Evolutionary conservation across 2,888 invertebrate species (phyloP).

Genomic region (Caradrina kadenii): DNA sequence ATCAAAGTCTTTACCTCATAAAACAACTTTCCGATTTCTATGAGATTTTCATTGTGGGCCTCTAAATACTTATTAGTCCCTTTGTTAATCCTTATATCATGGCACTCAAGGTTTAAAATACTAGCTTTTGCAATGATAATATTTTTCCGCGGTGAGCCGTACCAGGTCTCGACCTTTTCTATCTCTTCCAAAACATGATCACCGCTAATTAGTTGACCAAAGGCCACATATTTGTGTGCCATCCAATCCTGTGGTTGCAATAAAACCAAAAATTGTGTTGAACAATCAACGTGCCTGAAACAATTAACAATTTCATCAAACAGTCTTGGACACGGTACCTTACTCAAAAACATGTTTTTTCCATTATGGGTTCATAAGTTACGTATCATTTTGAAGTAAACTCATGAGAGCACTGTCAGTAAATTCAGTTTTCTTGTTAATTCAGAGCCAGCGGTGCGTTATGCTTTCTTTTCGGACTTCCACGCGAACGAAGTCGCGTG

Average conservation of each 20-base stretch:
- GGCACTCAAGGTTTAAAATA: slow-evolving; percentile 82
- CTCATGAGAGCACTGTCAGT: too few relatives aligned
- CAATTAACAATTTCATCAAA: not conserved
- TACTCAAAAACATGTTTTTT: too few relatives aligned
- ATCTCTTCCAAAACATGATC: slow-evolving; percentile 91
- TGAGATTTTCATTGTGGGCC: slow-evolving; percentile 80
- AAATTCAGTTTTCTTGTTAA: too few relatives aligned
- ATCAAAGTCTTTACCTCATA: slow-evolving; percentile 69
- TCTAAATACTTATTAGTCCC: slow-evolving; percentile 77
- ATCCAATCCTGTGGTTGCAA: slow-evolving; percentile 93
- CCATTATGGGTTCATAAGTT: too few relatives aligned
- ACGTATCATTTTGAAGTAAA: too few relatives aligned
- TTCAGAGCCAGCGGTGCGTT: too few relatives aligned
- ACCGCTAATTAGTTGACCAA: slow-evolving; percentile 93
- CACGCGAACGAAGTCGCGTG: too few relatives aligned
- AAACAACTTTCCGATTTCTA: slow-evolving; percentile 72
- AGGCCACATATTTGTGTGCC: slow-evolving; percentile 93
- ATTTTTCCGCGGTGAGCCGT: slow-evolving; percentile 89
- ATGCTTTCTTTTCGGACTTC: too few relatives aligned
- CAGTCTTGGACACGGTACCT: not conserved
- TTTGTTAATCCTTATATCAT: slow-evolving; percentile 78
- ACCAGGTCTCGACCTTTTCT: slow-evolving; percentile 91
- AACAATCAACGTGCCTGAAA: slow-evolving; percentile 91
- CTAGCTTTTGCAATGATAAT: slow-evolving; percentile 77
- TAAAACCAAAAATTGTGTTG: slow-evolving; percentile 93